phyloP scores from a whole-genome alignment of 2,888 invertebrate genomes.

The Helicoverpa assulta region DNA sequence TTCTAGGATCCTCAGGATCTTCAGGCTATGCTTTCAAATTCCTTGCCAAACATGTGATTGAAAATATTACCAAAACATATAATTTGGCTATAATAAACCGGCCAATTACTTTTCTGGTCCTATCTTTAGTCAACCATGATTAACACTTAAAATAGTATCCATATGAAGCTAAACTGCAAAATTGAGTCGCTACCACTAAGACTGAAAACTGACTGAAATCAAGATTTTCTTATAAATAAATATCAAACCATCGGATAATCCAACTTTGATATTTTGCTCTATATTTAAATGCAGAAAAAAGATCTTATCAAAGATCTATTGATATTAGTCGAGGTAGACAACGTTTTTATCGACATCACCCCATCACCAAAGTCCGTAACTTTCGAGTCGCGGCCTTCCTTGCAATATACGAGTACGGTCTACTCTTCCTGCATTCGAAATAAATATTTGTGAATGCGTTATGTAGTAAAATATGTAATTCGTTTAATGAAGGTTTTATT shows the following conservation, averaged over 20 bases:
- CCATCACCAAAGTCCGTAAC: conserved; percentile 50
- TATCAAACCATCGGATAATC: too few relatives aligned
- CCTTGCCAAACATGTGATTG: too few relatives aligned
- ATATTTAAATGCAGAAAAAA: conserved; percentile 14
- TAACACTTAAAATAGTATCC: too few relatives aligned
- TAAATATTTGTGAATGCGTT: conserved; percentile 24
- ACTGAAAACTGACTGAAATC: too few relatives aligned
- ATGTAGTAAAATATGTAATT: neutral
- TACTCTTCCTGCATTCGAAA: conserved; percentile 52
- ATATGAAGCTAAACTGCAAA: too few relatives aligned
- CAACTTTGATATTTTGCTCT: too few relatives aligned
- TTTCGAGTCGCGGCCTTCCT: conserved; percentile 56
- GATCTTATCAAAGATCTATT: conserved; percentile 15
- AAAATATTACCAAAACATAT: too few relatives aligned
- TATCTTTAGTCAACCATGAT: neutral
- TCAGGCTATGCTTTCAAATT: neutral
- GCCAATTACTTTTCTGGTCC: too few relatives aligned
- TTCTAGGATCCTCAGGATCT: conserved; percentile 17
- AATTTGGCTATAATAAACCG: too few relatives aligned
- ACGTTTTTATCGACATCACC: conserved; percentile 32
- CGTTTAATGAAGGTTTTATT: conserved; percentile 7
- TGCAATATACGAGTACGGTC: conserved; percentile 32
- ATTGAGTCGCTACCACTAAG: too few relatives aligned
- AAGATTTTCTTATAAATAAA: too few relatives aligned
- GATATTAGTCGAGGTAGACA: conserved; percentile 28